Evolutionary conservation across 2,113 vertebrate species (phyloP), one percentile per base, ranked within the genome.

Genomic region (Aviceda subcristata): DNA sequence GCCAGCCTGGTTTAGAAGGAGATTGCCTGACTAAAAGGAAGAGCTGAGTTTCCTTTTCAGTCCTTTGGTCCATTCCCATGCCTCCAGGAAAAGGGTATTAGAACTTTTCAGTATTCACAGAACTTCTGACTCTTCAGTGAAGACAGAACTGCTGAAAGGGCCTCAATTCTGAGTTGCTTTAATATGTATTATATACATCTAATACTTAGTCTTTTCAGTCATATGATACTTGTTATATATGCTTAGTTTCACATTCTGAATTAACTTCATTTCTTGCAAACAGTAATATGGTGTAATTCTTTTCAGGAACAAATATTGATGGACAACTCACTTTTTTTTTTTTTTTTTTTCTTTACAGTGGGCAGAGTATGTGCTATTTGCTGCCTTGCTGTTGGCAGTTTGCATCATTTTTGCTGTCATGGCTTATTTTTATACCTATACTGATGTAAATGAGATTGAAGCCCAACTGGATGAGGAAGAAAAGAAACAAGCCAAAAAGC

Each of bases 301-400:
- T 85, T 43, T 34, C 9, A 46, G 3, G 15, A 12, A 43, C 3
- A 0, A 59, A 9, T 36, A 63, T 9, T 36, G 36, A 39, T 68
- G 34, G 39, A 36, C 30, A 34, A 80, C 45, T 48, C 59, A 45
- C n/a, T 24, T 19, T 34, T 72, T 46, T 46, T n/a, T 20, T 12
- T 76, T 21, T 12, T 22, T 46, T 21, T 7, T 45, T 39, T 59
- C 71, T 93, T 74, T 71, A 15, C 97, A 99, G 99, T 99, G 99
- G 99, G 98, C 98, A 12, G 99, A 99, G 76, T 99, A 99, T 16
- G 0, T 99, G 71, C 97, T 99, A 10, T 99, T 99, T 93, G 99
- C 99, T n/a, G 98, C 97, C 0, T 97, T 99, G 90, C 96, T 99
- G 51, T 89, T 99, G 29, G 98, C 92, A 8, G 99, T 99, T 84